These are phyloP conservation scores for Sebastes wilsoni DNA, from an alignment of 2,797 vertebrate species.

Conservation along the genomic window DNA sequence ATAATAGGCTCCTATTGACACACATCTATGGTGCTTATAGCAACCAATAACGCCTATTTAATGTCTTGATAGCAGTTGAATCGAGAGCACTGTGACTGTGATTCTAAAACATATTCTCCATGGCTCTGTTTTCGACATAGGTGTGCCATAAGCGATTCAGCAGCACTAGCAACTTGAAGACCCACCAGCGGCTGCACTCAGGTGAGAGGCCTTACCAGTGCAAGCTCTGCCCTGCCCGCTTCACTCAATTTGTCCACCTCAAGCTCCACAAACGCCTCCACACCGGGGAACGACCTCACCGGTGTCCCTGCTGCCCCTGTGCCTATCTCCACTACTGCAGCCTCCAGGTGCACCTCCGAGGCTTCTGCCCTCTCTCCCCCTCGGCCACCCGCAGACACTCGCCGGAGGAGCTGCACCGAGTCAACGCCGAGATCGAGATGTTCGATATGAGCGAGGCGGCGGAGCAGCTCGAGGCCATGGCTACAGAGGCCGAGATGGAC, in stretches of 20 bases:
- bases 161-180: slow-evolving; percentile 97
- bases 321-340: slow-evolving; percentile 93
- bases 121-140: slow-evolving; percentile 67
- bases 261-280: slow-evolving; percentile 96
- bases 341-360: slow-evolving; percentile 91
- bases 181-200: slow-evolving; percentile 92
- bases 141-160: slow-evolving; percentile 95
- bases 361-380: slow-evolving; percentile 85
- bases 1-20: too few species aligned
- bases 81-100: too few species aligned
- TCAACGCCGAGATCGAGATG: slow-evolving; percentile 92
- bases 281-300: slow-evolving; percentile 88
- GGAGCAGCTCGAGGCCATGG: slow-evolving; percentile 87
- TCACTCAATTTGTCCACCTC: slow-evolving; percentile 95
- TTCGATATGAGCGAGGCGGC: slow-evolving; percentile 94
- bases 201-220: slow-evolving; percentile 95
- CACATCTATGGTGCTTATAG: too few species aligned
- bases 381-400: slow-evolving; percentile 70
- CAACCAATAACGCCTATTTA: too few species aligned
- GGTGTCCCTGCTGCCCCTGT: slow-evolving; percentile 89
- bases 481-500: slow-evolving; percentile 83
- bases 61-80: too few species aligned
- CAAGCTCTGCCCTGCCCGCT: slow-evolving; percentile 92
- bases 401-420: slow-evolving; percentile 86
- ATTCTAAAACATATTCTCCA: not conserved